These are phyloP conservation scores for Celastrina argiolus DNA, from an alignment of 2,888 invertebrate species.

Conservation along the genomic window DNA sequence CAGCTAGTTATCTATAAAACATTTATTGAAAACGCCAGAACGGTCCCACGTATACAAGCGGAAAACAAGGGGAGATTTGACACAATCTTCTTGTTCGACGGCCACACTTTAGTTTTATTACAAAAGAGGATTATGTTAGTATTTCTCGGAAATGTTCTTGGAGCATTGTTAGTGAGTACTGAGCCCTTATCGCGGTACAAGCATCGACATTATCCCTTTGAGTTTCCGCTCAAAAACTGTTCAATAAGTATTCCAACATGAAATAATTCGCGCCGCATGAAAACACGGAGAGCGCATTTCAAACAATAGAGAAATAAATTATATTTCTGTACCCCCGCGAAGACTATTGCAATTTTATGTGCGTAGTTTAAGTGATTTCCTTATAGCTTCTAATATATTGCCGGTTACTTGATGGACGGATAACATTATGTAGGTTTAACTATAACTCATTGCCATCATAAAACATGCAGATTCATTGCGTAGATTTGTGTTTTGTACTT, in stretches of 20 bases:
- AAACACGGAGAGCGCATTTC: slow-evolving; percentile 44
- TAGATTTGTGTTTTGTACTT: not conserved
- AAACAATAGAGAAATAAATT: slow-evolving; percentile 70
- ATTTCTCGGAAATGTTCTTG: slow-evolving; percentile 15
- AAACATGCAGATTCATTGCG: slow-evolving; percentile 14
- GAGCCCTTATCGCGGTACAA: slow-evolving; percentile 9
- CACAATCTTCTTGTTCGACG: slow-evolving; percentile 14
- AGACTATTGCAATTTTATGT: slow-evolving; percentile 46
- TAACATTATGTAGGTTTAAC: not conserved
- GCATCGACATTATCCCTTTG: slow-evolving; percentile 21
- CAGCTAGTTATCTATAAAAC: slow-evolving; percentile 4
- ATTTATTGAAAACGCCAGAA: slow-evolving; percentile 6
- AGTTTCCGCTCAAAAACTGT: slow-evolving; percentile 21
- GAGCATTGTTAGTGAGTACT: slow-evolving; percentile 15
- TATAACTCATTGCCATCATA: slow-evolving; percentile 4
- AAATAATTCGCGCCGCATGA: slow-evolving; percentile 36
- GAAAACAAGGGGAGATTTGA: slow-evolving; percentile 16
- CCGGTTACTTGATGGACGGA: not conserved
- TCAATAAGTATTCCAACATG: slow-evolving; percentile 20
- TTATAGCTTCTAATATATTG: slow-evolving; percentile 3
- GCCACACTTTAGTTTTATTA: slow-evolving; percentile 18
- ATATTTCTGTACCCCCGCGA: slow-evolving; percentile 53
- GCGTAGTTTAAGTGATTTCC: slow-evolving; percentile 33
- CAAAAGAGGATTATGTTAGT: slow-evolving; percentile 13
- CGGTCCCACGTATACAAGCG: not conserved